A percentile compares a stretch with the other conserved stretches of the same genome.
Evolutionary conservation across 2,113 vertebrate species (phyloP).

Genomic region (Eudyptes chrysolophus): DNA sequence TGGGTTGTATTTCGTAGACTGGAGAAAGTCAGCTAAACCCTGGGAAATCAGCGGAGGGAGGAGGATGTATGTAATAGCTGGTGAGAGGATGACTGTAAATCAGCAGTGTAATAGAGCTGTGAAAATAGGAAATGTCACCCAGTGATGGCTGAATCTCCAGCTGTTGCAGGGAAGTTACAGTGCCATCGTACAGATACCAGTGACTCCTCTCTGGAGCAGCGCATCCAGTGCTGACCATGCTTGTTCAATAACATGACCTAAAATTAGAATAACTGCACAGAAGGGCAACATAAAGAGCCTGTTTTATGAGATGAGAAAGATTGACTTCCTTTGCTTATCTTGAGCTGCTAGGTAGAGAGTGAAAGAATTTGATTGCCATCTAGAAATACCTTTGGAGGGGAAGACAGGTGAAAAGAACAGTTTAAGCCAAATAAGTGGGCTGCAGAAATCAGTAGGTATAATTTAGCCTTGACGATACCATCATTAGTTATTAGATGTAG

Average conservation of each 20-base stretch:
- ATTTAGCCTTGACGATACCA: not conserved
- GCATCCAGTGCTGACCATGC: not conserved
- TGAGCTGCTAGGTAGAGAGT: not conserved
- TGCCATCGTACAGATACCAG: rapidly evolving
- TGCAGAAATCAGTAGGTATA: not conserved
- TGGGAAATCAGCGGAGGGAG: not conserved
- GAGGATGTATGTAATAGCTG: not conserved
- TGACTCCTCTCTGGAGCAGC: not conserved
- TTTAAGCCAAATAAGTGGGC: not conserved
- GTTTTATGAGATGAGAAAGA: not conserved
- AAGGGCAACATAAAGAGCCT: not conserved
- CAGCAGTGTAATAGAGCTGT: not conserved
- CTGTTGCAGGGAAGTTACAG: not conserved
- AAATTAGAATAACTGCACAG: not conserved
- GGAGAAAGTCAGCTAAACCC: not conserved
- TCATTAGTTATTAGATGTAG: not conserved
- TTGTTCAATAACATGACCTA: not conserved
- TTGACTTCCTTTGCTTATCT: not conserved
- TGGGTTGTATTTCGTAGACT: not conserved
- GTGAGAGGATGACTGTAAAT: not conserved
- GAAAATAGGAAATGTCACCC: not conserved
- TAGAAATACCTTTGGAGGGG: not conserved
- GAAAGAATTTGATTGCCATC: not conserved
- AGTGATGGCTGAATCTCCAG: not conserved
- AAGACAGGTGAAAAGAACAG: not conserved